Percentiles rank a stretch among this genome's conserved stretches.
Evolutionary conservation across 2,888 invertebrate species (phyloP).

Genomic region (Tiliacea citrago): DNA sequence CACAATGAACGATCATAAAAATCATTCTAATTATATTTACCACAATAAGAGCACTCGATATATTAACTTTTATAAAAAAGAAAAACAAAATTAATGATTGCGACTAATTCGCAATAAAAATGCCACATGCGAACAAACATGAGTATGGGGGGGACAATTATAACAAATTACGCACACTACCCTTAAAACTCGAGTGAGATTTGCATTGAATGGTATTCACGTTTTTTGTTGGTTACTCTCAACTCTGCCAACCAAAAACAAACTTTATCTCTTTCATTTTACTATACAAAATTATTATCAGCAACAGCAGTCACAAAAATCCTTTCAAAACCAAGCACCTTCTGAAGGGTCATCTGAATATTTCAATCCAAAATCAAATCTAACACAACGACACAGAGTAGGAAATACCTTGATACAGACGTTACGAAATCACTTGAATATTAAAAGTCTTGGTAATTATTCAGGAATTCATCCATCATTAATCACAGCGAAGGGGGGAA

Average conservation of each 20-base stretch:
- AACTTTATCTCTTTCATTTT: slow-evolving; percentile 49
- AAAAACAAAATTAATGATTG: slow-evolving; percentile 91
- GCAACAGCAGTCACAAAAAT: slow-evolving; percentile 59
- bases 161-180: slow-evolving; percentile 90
- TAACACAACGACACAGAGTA: slow-evolving; percentile 68
- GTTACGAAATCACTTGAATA: slow-evolving; percentile 88
- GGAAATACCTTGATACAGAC: slow-evolving; percentile 61
- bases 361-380: slow-evolving; percentile 73
- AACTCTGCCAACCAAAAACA: slow-evolving; percentile 58
- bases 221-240: slow-evolving; percentile 83
- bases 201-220: slow-evolving; percentile 88
- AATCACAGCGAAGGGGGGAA: slow-evolving; percentile 87
- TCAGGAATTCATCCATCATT: slow-evolving; percentile 91
- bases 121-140: slow-evolving; percentile 90
- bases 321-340: slow-evolving; percentile 67
- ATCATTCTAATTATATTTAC: slow-evolving; percentile 80
- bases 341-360: slow-evolving; percentile 86
- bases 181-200: slow-evolving; percentile 90
- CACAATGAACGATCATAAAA: slow-evolving; percentile 79
- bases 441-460: slow-evolving; percentile 91
- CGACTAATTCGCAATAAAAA: slow-evolving; percentile 90
- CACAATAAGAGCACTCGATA: slow-evolving; percentile 83
- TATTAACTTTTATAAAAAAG: slow-evolving; percentile 87
- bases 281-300: slow-evolving; percentile 56
- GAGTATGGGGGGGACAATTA: slow-evolving; percentile 85